Conservation (phyloP, 2,113 vertebrate genomes). For the Callospermophilus lateralis region DNA sequence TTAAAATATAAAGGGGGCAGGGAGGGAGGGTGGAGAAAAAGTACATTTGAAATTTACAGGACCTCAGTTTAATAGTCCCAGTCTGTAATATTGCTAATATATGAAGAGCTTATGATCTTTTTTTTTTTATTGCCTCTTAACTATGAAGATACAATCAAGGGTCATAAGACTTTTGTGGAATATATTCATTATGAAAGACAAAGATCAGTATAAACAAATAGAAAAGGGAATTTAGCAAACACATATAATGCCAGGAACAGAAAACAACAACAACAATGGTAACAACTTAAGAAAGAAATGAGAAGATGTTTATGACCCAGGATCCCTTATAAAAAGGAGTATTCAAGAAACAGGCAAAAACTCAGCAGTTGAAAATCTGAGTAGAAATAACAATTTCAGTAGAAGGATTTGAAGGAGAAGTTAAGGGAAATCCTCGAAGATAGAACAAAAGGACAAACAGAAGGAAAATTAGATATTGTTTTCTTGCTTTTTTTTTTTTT, state of each 20-base stretch:
- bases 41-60: background rate
- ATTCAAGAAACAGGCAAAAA: slow-evolving; percentile 32
- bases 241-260: background rate
- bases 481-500: too few relatives aligned
- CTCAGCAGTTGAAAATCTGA: slow-evolving; percentile 29
- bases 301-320: background rate
- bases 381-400: background rate
- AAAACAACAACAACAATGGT: background rate
- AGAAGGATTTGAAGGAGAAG: background rate
- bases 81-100: background rate
- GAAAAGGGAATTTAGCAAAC: background rate
- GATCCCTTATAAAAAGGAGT: background rate
- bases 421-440: background rate
- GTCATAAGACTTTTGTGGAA: slow-evolving; percentile 5
- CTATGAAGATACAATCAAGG: background rate
- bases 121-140: background rate
- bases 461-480: background rate
- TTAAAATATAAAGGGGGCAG: too few relatives aligned
- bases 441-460: background rate
- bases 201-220: slow-evolving; percentile 35
- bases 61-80: background rate
- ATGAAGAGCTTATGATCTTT: background rate
- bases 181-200: background rate
- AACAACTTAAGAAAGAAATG: background rate
- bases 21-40: background rate